Conservation (phyloP, 1,140 invertebrate genomes). For the Aphaenogaster floridana region DNA sequence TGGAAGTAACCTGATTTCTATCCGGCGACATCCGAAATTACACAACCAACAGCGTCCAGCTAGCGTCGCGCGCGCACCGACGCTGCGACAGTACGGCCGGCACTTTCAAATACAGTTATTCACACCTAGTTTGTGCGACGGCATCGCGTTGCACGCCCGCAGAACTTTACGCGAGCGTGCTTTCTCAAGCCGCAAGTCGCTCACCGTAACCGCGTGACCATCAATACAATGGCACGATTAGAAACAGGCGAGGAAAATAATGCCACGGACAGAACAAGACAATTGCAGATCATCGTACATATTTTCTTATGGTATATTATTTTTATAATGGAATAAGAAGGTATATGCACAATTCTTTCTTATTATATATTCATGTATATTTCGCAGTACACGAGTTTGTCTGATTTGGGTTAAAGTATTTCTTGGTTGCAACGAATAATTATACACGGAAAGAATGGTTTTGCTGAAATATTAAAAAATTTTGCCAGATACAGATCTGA, state of each 20-base stretch:
- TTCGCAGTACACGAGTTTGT: background rate
- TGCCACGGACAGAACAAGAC: background rate
- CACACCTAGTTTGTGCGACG: constrained; percentile 57
- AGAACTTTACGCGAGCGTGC: constrained; percentile 50
- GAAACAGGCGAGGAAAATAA: background rate
- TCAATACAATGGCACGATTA: constrained; percentile 51
- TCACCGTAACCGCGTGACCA: constrained; percentile 46
- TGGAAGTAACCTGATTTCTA: constrained; percentile 65
- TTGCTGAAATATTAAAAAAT: too few species aligned
- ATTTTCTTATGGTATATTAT: background rate
- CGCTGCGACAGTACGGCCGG: constrained; percentile 13
- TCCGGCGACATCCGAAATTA: constrained; percentile 65
- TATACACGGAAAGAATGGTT: too few species aligned
- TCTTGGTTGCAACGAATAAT: too few species aligned
- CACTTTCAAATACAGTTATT: constrained; percentile 70
- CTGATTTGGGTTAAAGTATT: too few species aligned
- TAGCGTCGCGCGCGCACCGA: background rate
- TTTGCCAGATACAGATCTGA: too few species aligned
- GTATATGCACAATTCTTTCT: background rate
- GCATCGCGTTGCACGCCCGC: constrained; percentile 9
- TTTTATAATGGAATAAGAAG: background rate
- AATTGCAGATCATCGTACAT: background rate
- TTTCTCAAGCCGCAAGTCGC: constrained; percentile 30
- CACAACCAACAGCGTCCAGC: constrained; percentile 57
- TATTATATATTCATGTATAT: background rate